Conservation (phyloP, 2,888 invertebrate species). For the Operophtera brumata region DNA sequence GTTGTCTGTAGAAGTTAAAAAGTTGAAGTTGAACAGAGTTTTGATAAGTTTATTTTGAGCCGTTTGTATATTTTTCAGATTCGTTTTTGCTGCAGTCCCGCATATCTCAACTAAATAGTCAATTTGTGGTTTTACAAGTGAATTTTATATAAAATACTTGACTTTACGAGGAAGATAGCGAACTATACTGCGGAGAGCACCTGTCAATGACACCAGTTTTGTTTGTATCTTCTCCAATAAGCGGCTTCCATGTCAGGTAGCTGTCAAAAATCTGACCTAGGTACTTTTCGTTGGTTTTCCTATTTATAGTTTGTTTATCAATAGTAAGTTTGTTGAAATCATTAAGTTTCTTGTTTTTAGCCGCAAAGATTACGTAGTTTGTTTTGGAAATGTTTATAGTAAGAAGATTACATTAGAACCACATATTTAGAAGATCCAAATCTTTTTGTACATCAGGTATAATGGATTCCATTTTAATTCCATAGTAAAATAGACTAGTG, state of each 20-base stretch:
- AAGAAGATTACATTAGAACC: not conserved
- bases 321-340: not conserved
- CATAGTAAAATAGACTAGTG: constrained; percentile 14
- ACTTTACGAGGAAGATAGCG: not conserved
- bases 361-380: not conserved
- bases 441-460: not conserved
- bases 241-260: not conserved
- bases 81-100: not conserved
- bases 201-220: not conserved
- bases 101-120: constrained; percentile 4
- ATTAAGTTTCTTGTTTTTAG: not conserved
- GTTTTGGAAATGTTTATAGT: not conserved
- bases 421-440: not conserved
- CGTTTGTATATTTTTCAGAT: not conserved
- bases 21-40: not conserved
- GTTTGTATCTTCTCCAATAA: not conserved
- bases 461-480: not conserved
- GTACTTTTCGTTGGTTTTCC: not conserved
- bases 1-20: not conserved
- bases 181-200: not conserved
- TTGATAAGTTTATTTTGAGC: not conserved
- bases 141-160: not conserved
- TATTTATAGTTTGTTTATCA: not conserved
- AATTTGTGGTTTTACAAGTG: not conserved
- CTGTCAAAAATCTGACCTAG: not conserved